Evolutionary conservation across 2,113 vertebrate genomes (phyloP).

Genomic region (Serilophus lunatus): DNA sequence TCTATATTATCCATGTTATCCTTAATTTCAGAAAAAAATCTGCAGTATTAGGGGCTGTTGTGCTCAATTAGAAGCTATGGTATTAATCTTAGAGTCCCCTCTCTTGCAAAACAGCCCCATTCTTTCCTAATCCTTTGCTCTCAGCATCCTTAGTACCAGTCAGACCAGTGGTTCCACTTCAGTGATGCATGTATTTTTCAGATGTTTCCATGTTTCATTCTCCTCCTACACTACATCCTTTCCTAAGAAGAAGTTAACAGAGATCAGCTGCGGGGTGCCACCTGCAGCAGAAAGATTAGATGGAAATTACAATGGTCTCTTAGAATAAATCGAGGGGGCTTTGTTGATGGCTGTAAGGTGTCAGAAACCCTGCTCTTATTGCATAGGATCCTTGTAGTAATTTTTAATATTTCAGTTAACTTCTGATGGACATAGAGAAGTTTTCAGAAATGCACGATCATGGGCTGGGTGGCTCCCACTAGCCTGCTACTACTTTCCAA

Average conservation of each 20-base stretch:
- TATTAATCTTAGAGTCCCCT: neutral
- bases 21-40: neutral
- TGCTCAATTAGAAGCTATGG: neutral
- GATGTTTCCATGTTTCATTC: neutral
- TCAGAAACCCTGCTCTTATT: neutral
- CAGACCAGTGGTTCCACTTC: neutral
- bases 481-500: neutral
- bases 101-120: neutral
- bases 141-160: neutral
- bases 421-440: neutral
- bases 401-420: neutral
- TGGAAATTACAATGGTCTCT: neutral
- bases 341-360: neutral
- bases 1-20: neutral
- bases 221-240: neutral
- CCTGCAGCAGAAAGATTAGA: neutral
- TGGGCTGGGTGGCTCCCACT: neutral
- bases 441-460: neutral
- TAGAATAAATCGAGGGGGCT: neutral
- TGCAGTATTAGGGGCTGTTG: neutral
- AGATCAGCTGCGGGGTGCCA: neutral
- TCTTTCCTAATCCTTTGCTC: neutral
- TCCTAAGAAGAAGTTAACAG: neutral
- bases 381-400: neutral
- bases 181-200: neutral